phyloP scores from a whole-genome alignment of 2,888 invertebrate genomes.

The Nineta flava region DNA sequence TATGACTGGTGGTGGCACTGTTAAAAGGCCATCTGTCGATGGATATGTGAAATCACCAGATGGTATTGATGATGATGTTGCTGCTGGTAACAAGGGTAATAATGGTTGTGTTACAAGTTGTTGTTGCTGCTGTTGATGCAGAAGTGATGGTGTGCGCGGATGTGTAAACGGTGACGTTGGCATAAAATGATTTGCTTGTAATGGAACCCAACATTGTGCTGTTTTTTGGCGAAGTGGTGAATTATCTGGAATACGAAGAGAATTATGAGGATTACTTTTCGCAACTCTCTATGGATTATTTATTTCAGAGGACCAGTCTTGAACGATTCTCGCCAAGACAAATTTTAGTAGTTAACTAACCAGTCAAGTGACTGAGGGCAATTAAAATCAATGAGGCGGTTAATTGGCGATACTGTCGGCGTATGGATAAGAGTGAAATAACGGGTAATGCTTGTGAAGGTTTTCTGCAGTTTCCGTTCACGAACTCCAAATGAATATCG shows the following conservation, averaged over 20 bases:
- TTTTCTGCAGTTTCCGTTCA: too few species aligned
- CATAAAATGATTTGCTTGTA: slow-evolving; percentile 57
- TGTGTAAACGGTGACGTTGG: slow-evolving; percentile 46
- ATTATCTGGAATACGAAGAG: slow-evolving; percentile 24
- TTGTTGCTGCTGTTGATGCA: slow-evolving; percentile 19
- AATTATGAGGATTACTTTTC: background rate
- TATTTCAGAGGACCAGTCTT: too few species aligned
- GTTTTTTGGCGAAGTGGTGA: slow-evolving; percentile 34
- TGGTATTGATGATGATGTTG: background rate
- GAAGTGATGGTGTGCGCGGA: slow-evolving; percentile 22
- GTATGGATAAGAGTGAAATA: too few species aligned
- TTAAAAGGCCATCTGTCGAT: slow-evolving; percentile 2
- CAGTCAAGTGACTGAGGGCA: too few species aligned
- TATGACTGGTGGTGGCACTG: slow-evolving; percentile 1
- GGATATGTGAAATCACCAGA: background rate
- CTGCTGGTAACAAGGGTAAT: background rate
- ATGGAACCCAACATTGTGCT: slow-evolving; percentile 44
- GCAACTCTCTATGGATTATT: too few species aligned
- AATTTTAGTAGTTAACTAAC: too few species aligned
- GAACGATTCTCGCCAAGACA: too few species aligned
- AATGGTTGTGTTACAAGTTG: slow-evolving; percentile 17
- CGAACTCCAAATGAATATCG: too few species aligned
- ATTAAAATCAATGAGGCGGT: too few species aligned
- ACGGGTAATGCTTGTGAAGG: too few species aligned
- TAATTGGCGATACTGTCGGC: too few species aligned